Percentiles rank a stretch among this genome's conserved stretches.
phyloP scores from a whole-genome alignment of 30 jellyfish, hydroid and myxozoan genomes.

The Aurelia coerulea region DNA sequence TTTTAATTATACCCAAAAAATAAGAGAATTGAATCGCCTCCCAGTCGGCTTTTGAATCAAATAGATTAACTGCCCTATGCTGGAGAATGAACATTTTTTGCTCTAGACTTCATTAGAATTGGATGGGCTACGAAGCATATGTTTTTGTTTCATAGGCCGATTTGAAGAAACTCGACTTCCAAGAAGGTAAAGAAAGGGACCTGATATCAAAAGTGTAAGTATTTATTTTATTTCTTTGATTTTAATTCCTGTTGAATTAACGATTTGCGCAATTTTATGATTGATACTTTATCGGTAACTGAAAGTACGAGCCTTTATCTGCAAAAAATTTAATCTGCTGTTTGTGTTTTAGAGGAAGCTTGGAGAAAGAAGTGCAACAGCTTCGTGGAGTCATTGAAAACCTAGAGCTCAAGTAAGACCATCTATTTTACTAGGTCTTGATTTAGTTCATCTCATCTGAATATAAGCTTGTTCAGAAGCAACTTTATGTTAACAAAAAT shows the following conservation, averaged over 20 bases:
- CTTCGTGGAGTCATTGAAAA: constrained; percentile 63
- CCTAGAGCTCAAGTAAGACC: constrained; percentile 71
- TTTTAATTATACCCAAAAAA: no score
- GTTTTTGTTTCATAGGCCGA: constrained; percentile 34
- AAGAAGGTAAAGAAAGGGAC: constrained; percentile 75
- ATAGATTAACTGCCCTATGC: no score
- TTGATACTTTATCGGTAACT: no score
- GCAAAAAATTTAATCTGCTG: no score
- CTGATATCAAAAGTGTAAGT: constrained; percentile 29
- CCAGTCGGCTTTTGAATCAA: no score
- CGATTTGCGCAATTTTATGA: no score
- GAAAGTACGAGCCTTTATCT: no score
- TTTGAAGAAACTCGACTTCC: constrained; percentile 50
- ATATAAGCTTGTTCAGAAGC: no score
- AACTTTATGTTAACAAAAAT: no score
- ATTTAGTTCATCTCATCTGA: neutral
- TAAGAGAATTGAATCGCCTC: no score
- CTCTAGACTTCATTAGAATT: no score
- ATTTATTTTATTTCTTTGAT: neutral
- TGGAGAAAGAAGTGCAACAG: constrained; percentile 62
- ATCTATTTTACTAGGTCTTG: neutral
- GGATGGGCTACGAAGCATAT: neutral
- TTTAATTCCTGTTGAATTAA: neutral
- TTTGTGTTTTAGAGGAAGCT: constrained; percentile 36
- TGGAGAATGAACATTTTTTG: no score